Conservation (phyloP, 2,113 vertebrate species). For the Erinaceus europaeus region DNA sequence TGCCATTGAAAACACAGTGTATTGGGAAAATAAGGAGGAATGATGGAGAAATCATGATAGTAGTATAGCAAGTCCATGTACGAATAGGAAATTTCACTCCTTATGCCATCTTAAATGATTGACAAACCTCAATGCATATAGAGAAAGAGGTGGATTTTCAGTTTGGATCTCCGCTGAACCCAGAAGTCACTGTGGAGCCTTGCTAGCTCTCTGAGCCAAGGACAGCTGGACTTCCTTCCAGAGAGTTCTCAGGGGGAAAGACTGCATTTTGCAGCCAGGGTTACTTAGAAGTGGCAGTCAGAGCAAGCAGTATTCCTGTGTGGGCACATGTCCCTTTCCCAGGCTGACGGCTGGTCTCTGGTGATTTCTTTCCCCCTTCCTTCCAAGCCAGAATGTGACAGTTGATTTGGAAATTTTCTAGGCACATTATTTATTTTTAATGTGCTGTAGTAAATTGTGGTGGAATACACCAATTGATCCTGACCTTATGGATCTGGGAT, state of each 20-base stretch:
- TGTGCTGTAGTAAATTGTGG: no score
- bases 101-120: accelerated
- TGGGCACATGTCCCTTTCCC: accelerated
- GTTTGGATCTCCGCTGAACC: no score
- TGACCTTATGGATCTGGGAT: no score
- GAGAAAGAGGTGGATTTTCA: background rate
- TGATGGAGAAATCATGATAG: accelerated
- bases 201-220: accelerated
- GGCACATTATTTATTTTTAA: background rate
- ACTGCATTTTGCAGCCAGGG: accelerated
- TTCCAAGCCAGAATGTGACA: background rate
- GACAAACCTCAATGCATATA: accelerated
- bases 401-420: background rate
- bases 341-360: background rate
- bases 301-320: accelerated
- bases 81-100: background rate
- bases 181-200: background rate
- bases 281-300: background rate
- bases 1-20: background rate
- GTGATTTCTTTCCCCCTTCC: no score
- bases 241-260: background rate
- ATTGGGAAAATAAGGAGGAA: no score
- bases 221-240: accelerated
- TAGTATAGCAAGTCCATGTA: accelerated
- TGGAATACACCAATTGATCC: accelerated